Percentiles rank a stretch among this genome's conserved stretches.
Conservation (phyloP, 1,140 invertebrate species). For the Drosophila jambulina region DNA sequence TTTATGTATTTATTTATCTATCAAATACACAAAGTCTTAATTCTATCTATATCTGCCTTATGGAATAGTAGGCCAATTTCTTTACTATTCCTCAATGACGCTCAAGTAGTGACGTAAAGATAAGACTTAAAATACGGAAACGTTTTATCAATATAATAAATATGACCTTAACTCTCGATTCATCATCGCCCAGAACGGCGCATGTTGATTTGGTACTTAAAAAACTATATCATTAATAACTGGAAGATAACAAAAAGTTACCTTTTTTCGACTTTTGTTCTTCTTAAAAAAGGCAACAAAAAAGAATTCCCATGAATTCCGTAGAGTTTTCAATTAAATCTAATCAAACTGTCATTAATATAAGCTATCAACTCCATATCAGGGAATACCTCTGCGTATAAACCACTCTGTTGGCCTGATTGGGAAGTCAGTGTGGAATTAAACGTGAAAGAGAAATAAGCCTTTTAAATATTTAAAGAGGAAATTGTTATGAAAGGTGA, state of each 20-base stretch:
- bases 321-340: conserved; percentile 39
- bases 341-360: conserved; percentile 49
- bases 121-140: conserved; percentile 13
- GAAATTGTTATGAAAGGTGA: conserved; percentile 27
- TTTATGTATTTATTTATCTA: no score
- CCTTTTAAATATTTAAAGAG: background rate
- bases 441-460: background rate
- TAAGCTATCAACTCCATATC: conserved; percentile 19
- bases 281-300: conserved; percentile 2
- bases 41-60: background rate
- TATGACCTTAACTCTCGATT: conserved; percentile 3
- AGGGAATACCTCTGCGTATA: conserved; percentile 20
- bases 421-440: conserved; percentile 13
- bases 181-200: conserved; percentile 10
- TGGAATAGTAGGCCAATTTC: background rate
- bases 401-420: background rate
- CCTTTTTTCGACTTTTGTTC: background rate
- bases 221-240: conserved; percentile 22
- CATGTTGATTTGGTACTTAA: conserved; percentile 34
- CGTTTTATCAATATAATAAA: conserved; percentile 10
- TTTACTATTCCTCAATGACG: background rate
- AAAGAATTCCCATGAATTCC: conserved; percentile 26
- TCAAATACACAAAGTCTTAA: no score
- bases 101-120: conserved; percentile 5
- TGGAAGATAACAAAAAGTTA: conserved; percentile 22